Conservation (phyloP, 2,113 vertebrate species). For the Aptenodytes forsteri region DNA sequence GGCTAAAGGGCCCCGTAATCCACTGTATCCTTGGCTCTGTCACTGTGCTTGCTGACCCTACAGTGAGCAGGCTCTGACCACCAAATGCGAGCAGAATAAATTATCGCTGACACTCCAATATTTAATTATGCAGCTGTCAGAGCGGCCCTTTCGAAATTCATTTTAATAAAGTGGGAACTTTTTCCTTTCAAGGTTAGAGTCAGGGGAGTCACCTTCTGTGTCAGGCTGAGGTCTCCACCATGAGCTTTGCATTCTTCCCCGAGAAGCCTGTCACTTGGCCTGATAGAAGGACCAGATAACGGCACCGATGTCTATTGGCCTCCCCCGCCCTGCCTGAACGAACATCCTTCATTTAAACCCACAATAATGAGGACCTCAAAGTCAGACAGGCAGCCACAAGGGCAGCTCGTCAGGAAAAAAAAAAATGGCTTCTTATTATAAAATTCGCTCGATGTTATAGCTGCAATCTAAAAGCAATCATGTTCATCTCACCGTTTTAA, state of each 20-base stretch:
- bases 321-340: conserved; percentile 76
- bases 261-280: conserved; percentile 83
- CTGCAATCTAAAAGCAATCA: conserved; percentile 65
- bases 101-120: conserved; percentile 98
- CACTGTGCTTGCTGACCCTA: conserved; percentile 81
- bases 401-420: conserved; percentile 67
- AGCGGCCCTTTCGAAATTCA: conserved; percentile 96
- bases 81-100: conserved; percentile 94
- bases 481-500: conserved; percentile 48
- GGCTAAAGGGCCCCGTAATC: conserved; percentile 61
- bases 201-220: conserved; percentile 95
- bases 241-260: conserved; percentile 79
- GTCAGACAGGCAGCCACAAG: conserved; percentile 82
- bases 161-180: conserved; percentile 99
- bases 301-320: conserved; percentile 69
- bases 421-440: conserved; percentile 62
- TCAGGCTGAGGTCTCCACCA: conserved; percentile 86
- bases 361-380: conserved; percentile 86
- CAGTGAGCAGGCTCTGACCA: conserved; percentile 87
- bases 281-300: conserved; percentile 87
- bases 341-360: conserved; percentile 86
- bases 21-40: conserved; percentile 80
- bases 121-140: conserved; percentile 99
- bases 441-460: conserved; percentile 66
- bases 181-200: conserved; percentile 94